Conservation (phyloP, 2,888 invertebrate species). For the Andrena chrysosceles region DNA sequence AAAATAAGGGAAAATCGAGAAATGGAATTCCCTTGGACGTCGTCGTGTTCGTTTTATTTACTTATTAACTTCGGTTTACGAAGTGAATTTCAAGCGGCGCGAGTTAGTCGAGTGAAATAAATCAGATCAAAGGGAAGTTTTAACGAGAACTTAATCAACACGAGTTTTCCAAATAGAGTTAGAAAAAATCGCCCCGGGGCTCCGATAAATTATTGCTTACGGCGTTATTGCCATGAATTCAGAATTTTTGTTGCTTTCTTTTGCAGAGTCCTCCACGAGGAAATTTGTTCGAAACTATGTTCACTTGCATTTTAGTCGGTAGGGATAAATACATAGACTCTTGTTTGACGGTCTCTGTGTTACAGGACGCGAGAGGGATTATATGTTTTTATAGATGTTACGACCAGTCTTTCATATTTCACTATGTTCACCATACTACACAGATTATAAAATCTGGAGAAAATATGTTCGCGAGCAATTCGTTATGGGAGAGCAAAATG, state of each 20-base stretch:
- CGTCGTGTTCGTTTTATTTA: conserved; percentile 26
- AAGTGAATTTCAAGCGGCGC: conserved; percentile 33
- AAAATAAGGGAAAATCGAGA: neutral
- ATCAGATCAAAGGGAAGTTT: conserved; percentile 41
- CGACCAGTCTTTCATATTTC: no score
- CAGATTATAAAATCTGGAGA: no score
- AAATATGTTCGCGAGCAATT: neutral
- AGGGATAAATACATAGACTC: neutral
- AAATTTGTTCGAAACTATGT: conserved; percentile 23
- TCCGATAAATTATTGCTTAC: conserved; percentile 35
- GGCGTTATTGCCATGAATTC: conserved; percentile 2
- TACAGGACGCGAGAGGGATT: neutral
- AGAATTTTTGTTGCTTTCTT: neutral
- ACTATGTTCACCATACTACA: no score
- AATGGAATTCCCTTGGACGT: conserved; percentile 31
- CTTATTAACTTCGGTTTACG: conserved; percentile 28
- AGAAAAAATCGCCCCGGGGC: neutral
- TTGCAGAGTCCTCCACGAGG: conserved; percentile 37
- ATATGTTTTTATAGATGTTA: neutral
- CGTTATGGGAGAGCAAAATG: neutral
- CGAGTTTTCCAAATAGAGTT: conserved; percentile 19
- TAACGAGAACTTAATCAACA: conserved; percentile 50
- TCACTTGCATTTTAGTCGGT: neutral
- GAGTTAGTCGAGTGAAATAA: conserved; percentile 33
- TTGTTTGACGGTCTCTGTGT: neutral